Evolutionary conservation across 2,113 vertebrate species (phyloP).

Genomic region (Tenebrosternarchus preto): DNA sequence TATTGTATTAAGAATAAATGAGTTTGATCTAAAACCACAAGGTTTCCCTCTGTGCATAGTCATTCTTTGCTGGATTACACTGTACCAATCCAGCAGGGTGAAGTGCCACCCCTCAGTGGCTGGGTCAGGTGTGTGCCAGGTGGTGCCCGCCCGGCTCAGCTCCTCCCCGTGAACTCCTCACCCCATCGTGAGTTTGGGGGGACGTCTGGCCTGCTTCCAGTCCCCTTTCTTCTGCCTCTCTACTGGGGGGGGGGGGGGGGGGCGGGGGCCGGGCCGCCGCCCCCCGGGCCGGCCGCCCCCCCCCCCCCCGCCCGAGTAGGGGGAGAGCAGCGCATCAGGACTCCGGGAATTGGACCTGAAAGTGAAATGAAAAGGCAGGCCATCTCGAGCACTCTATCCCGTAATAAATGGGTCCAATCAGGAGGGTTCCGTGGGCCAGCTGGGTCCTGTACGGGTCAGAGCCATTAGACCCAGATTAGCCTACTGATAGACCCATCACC

Average conservation of each 20-base stretch:
- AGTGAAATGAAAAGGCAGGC: conserved; percentile 69
- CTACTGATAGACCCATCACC: conserved; percentile 71
- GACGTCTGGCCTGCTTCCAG: conserved; percentile 48
- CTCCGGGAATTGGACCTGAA: conserved; percentile 66
- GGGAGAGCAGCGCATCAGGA: conserved; percentile 66
- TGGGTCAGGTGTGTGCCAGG: background rate
- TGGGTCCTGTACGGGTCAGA: conserved; percentile 79
- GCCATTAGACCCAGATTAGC: conserved; percentile 78
- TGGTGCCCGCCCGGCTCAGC: background rate
- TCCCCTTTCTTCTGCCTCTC: no score
- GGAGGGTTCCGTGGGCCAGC: conserved; percentile 73
- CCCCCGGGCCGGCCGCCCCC: no score
- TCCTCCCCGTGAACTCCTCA: conserved; percentile 68
- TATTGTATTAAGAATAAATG: no score
- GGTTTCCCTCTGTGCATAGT: no score
- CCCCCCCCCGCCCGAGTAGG: no score
- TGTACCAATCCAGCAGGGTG: background rate
- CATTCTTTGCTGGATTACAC: background rate
- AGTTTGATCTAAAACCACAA: no score
- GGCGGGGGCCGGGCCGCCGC: no score
- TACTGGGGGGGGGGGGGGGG: no score
- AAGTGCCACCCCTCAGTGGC: background rate
- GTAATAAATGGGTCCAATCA: conserved; percentile 80
- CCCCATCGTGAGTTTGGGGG: conserved; percentile 58
- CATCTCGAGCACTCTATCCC: conserved; percentile 58